Percentiles rank a stretch among this genome's conserved stretches.
phyloP scores from a whole-genome alignment of 2,113 vertebrate genomes.

The Strix uralensis region DNA sequence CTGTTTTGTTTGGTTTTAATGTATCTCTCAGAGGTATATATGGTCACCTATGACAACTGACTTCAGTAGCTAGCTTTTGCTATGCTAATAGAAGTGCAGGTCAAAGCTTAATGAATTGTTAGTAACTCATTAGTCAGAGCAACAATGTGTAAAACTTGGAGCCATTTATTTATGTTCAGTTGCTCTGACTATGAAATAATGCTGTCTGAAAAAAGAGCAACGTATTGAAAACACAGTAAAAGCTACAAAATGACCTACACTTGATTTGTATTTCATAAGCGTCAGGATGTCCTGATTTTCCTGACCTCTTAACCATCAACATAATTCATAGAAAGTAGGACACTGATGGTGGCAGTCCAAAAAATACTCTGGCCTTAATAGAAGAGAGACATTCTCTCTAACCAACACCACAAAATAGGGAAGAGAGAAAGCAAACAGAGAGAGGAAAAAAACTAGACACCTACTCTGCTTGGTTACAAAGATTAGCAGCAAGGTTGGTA shows the following conservation, averaged over 20 bases:
- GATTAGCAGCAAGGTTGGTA: not conserved
- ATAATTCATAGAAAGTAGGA: not conserved
- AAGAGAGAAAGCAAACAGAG: not conserved
- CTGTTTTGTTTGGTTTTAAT: not conserved
- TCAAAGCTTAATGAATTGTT: not conserved
- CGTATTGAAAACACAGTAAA: not conserved
- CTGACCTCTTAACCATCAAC: not conserved
- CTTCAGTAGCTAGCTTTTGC: not conserved
- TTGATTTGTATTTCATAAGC: not conserved
- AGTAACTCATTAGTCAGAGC: not conserved
- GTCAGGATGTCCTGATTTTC: not conserved
- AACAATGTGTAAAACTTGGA: not conserved
- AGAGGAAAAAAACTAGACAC: not conserved
- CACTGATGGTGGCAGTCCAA: not conserved
- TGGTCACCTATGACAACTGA: not conserved
- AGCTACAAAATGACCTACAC: not conserved
- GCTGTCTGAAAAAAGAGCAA: not conserved
- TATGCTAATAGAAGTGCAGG: not conserved
- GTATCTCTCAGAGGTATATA: not conserved
- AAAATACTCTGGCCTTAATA: not conserved
- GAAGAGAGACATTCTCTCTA: not conserved
- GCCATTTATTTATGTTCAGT: not conserved
- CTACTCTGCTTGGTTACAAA: not conserved
- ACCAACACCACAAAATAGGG: not conserved
- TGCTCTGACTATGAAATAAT: not conserved